These are phyloP conservation scores for Parapristionchus giblindavisi DNA, from an alignment of 2,888 invertebrate genomes.

Conservation along the genomic window DNA sequence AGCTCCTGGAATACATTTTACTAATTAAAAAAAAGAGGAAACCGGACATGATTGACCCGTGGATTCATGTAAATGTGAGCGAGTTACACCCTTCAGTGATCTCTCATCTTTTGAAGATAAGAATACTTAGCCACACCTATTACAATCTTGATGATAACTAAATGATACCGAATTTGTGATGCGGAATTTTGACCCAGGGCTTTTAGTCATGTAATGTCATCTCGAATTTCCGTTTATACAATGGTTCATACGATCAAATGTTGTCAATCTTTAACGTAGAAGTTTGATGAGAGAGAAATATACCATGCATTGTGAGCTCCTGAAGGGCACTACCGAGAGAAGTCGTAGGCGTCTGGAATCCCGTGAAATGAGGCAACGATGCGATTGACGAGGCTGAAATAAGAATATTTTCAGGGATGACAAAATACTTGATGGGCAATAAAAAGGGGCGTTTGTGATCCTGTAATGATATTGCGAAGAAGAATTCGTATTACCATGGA, in stretches of 20 bases:
- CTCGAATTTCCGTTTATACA: conserved; percentile 9
- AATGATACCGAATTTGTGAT: no score
- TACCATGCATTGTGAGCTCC: conserved; percentile 52
- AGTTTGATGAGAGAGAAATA: neutral
- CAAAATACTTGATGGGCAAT: no score
- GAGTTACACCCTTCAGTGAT: neutral
- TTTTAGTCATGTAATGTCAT: no score
- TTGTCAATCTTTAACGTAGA: neutral
- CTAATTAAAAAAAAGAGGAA: no score
- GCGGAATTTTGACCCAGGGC: no score
- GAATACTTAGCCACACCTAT: no score
- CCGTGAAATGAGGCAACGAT: conserved; percentile 40
- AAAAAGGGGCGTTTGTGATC: no score
- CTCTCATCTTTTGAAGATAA: neutral
- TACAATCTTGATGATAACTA: no score
- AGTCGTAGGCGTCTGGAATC: conserved; percentile 58
- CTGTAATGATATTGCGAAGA: no score
- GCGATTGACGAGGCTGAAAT: neutral
- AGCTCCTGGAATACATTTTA: conserved; percentile 20
- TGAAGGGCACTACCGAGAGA: conserved; percentile 53
- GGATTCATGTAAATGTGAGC: neutral
- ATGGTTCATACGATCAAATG: neutral
- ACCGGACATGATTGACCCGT: no score
- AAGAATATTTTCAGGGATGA: no score
- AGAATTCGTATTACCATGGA: neutral